Evolutionary conservation across 2,888 invertebrate genomes (phyloP).

Genomic region (Tetragonisca angustula): DNA sequence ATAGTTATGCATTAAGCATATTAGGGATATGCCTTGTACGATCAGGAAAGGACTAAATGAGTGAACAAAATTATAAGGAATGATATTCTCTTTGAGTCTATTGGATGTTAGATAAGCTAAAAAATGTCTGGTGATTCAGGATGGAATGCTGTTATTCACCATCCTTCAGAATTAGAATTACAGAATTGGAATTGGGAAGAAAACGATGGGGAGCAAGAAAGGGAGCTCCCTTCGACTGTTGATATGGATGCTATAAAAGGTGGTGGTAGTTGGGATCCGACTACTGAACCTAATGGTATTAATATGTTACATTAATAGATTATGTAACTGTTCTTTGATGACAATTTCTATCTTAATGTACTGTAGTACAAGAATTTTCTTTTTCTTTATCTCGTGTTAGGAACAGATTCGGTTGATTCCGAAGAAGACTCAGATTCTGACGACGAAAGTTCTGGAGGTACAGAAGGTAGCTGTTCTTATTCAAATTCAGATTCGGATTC

Average conservation of each 20-base stretch:
- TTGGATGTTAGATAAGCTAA: constrained; percentile 78
- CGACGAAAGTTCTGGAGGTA: constrained; percentile 83
- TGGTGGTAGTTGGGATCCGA: constrained; percentile 83
- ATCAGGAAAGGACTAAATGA: constrained; percentile 50
- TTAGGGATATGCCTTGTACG: constrained; percentile 51
- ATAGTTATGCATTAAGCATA: not conserved
- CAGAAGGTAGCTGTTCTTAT: constrained; percentile 83
- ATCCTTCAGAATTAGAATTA: constrained; percentile 85
- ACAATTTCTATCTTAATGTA: too few relatives aligned
- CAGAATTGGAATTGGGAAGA: constrained; percentile 83
- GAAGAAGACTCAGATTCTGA: constrained; percentile 84
- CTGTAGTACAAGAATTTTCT: not conserved
- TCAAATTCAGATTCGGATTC: constrained; percentile 83
- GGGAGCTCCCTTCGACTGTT: constrained; percentile 87
- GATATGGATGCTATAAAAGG: constrained; percentile 88
- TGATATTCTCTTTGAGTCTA: constrained; percentile 73
- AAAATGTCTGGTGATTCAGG: constrained; percentile 84
- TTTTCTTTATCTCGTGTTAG: constrained; percentile 62
- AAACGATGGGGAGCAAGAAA: constrained; percentile 87
- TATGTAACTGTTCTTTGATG: not conserved
- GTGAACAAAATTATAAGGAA: constrained; percentile 72
- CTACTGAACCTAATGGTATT: constrained; percentile 79
- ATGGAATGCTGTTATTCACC: constrained; percentile 86
- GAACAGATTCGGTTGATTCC: constrained; percentile 83
- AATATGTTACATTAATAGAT: not conserved